Evolutionary conservation across 2,113 vertebrate species (phyloP), one percentile per base, ranked within the genome.

Genomic region (Menura novaehollandiae): DNA sequence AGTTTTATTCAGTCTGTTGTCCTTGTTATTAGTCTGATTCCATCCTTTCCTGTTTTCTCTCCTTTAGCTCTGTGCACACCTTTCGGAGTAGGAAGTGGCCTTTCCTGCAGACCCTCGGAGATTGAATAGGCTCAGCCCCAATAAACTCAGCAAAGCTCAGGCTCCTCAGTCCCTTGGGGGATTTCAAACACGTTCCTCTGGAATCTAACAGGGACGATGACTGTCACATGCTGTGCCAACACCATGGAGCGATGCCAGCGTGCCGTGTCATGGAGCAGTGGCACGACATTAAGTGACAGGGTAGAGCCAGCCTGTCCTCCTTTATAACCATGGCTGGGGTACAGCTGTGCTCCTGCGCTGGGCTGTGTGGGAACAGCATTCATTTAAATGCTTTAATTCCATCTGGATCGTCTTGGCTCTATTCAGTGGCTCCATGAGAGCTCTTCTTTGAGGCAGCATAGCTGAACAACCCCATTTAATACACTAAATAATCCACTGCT

Each of bases 331-430:
- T 3, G 75, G 58, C 68, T 52, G 74, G 0, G 23, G 33, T 73
- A 35, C 94, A 96, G 91, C 94, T 89, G 91, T 90, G 89, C 55
- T 6, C 69, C 85, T 10, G 2, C 88, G 33, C 51, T 5, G 41
- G 90, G 67, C 5, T 55, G 0, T 28, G 58, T 76, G 93, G 93
- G 89, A 89, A n/a, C 77, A 18, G 82, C 27, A 44, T 91, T 86
- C 10, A 78, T 91, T 58, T 47, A 69, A 78, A 88, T 39, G 75
- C 59, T 88, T 84, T 74, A 67, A 86, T 84, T 96, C 95, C 90
- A 78, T 93, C 88, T 91, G 93, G 72, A 52, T 67, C 85, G 86
- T 71, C 93, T 88, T 95, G 92, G 92, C 93, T 92, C 60, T 33
- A 1, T 23, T 80, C 41, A 67, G 59, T 39, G 60, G 15, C 60